A percentile compares a stretch with the other conserved stretches of the same genome.
Evolutionary conservation across 92 coral and sea anemone genomes (phyloP).

Genomic region (Epizoanthus ramosus): DNA sequence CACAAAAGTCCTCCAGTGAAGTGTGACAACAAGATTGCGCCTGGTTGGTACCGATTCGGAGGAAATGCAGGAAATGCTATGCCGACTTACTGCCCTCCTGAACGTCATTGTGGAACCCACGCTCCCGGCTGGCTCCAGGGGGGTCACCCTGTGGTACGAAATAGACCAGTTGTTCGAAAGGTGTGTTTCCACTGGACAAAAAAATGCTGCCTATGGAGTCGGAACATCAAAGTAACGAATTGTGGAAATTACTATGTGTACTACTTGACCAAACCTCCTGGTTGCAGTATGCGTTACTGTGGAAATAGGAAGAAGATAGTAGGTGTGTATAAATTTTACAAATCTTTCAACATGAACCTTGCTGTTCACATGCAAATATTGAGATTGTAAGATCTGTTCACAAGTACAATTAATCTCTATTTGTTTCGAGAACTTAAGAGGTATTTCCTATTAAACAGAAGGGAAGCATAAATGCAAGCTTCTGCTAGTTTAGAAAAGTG

Average conservation of each 20-base stretch:
- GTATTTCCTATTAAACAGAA: no score
- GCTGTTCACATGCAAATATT: no score
- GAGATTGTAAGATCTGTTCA: no score
- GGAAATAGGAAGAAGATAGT: conserved; percentile 1
- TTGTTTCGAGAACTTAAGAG: no score
- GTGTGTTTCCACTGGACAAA: conserved; percentile 47
- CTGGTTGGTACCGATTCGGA: conserved; percentile 36
- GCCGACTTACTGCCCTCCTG: conserved; percentile 27
- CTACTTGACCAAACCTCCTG: conserved; percentile 25
- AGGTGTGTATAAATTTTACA: no score
- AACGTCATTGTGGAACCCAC: conserved; percentile 28
- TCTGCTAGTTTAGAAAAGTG: no score
- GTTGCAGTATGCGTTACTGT: conserved; percentile 39
- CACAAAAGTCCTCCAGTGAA: no score
- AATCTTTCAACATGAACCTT: no score
- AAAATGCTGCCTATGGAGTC: conserved; percentile 27
- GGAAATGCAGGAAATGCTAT: conserved; percentile 38
- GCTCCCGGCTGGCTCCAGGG: conserved; percentile 58
- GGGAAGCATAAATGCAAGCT: no score
- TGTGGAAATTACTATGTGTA: conserved; percentile 50
- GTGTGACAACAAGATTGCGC: not conserved
- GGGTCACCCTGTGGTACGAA: conserved; percentile 33
- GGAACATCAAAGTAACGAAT: conserved; percentile 42
- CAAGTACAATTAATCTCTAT: no score
- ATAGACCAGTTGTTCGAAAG: conserved; percentile 41